These are phyloP conservation scores for Isurus oxyrinchus DNA, from an alignment of 2,113 vertebrate species.

Conservation along the genomic window DNA sequence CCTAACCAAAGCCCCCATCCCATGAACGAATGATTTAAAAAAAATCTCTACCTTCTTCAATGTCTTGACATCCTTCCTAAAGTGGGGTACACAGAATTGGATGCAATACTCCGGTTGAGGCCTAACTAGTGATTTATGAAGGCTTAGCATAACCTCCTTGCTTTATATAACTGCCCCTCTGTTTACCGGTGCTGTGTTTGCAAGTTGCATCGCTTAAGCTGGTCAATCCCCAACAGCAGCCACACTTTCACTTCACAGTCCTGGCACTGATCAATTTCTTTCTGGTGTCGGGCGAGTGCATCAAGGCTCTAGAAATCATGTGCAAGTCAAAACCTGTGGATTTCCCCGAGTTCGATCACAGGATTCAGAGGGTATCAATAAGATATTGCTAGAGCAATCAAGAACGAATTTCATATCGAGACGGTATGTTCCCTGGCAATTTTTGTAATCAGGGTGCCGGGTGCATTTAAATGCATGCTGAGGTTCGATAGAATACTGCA, in stretches of 20 bases:
- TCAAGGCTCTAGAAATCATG: background rate
- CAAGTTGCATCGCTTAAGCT: background rate
- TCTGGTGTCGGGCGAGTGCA: background rate
- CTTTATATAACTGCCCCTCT: background rate
- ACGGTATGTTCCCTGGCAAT: background rate
- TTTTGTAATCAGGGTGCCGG: background rate
- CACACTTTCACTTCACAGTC: no score
- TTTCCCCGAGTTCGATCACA: background rate
- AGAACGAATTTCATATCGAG: background rate
- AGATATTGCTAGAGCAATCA: background rate
- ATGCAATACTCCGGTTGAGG: background rate
- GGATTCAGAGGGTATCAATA: background rate
- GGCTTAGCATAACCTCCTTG: background rate
- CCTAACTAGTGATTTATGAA: background rate
- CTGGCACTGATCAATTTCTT: background rate
- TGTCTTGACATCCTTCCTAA: background rate
- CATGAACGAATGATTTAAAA: no score
- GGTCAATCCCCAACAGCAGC: background rate
- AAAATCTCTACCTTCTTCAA: background rate
- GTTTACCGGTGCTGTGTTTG: background rate
- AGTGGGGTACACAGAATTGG: background rate
- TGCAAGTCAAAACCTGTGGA: background rate
- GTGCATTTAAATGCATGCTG: background rate
- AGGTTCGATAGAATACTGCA: no score
- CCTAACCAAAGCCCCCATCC: no score